Evolutionary conservation across 1,140 invertebrate species (phyloP).

Genomic region (Drosophila equinoxialis): DNA sequence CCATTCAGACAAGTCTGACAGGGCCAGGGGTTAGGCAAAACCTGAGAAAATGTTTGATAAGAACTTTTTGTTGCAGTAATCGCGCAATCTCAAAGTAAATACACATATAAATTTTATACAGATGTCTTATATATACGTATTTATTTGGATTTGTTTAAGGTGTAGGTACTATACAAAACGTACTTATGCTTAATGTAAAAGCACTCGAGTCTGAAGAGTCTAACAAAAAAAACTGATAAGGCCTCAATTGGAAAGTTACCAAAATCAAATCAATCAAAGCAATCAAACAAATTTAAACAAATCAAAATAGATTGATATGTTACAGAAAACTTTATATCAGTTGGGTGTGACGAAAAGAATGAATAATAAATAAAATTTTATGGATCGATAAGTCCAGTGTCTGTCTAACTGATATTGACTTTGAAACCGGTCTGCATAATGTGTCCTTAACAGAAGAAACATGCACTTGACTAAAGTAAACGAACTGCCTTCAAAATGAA

Average conservation of each 20-base stretch:
- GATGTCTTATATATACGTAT: slow-evolving; percentile 6
- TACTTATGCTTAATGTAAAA: slow-evolving; percentile 52
- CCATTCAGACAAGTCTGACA: slow-evolving; percentile 44
- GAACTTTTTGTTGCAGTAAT: slow-evolving; percentile 45
- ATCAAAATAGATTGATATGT: slow-evolving; percentile 73
- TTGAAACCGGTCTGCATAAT: slow-evolving; percentile 60
- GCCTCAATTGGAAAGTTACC: slow-evolving; percentile 66
- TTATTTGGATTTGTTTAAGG: not conserved
- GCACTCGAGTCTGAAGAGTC: slow-evolving; percentile 41
- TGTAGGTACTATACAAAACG: slow-evolving; percentile 2
- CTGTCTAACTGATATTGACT: slow-evolving; percentile 22
- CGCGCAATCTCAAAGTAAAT: slow-evolving; percentile 45
- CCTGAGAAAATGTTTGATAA: slow-evolving; percentile 51
- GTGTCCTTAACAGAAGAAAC: slow-evolving; percentile 67
- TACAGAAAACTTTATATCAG: slow-evolving; percentile 17
- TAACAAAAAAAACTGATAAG: slow-evolving; percentile 49
- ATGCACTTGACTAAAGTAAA: slow-evolving; percentile 75
- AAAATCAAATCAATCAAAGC: slow-evolving; percentile 71
- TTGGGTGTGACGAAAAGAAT: slow-evolving; percentile 19
- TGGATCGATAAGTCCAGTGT: slow-evolving; percentile 45
- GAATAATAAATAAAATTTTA: slow-evolving; percentile 27
- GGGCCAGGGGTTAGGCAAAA: slow-evolving; percentile 55
- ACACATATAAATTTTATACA: slow-evolving; percentile 15
- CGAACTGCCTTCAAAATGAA: slow-evolving; percentile 66
- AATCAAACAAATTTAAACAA: slow-evolving; percentile 70